Evolutionary conservation across 2,888 invertebrate species (phyloP).

Genomic region (Kryphioiulus occultus): DNA sequence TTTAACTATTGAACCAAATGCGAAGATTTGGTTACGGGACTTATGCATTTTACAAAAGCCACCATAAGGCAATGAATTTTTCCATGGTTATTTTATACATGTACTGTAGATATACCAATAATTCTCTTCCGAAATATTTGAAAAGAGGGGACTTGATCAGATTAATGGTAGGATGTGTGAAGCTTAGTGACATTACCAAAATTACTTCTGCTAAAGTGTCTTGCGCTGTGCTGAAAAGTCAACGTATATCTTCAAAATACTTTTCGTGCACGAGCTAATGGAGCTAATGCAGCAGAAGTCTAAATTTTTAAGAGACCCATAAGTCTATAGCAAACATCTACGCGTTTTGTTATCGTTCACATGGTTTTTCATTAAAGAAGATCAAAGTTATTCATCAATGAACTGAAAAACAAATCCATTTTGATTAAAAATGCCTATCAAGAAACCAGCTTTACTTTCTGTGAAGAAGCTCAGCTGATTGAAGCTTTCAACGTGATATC

Average conservation of each 20-base stretch:
- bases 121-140: background rate
- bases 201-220: background rate
- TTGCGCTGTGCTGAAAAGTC: background rate
- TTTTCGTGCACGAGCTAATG: background rate
- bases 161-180: background rate
- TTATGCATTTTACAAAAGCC: no score
- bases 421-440: background rate
- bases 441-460: background rate
- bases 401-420: constrained; percentile 22
- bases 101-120: background rate
- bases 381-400: constrained; percentile 3
- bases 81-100: background rate
- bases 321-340: background rate
- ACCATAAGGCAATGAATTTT: background rate
- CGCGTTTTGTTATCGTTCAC: background rate
- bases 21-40: no score
- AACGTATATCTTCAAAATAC: background rate
- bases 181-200: background rate
- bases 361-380: constrained; percentile 14
- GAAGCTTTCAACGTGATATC: background rate
- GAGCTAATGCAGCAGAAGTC: background rate
- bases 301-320: background rate
- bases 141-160: background rate
- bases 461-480: background rate
- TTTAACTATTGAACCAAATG: no score